phyloP scores from a whole-genome alignment of 2,797 vertebrate species.

The Psittacula derbiana region DNA sequence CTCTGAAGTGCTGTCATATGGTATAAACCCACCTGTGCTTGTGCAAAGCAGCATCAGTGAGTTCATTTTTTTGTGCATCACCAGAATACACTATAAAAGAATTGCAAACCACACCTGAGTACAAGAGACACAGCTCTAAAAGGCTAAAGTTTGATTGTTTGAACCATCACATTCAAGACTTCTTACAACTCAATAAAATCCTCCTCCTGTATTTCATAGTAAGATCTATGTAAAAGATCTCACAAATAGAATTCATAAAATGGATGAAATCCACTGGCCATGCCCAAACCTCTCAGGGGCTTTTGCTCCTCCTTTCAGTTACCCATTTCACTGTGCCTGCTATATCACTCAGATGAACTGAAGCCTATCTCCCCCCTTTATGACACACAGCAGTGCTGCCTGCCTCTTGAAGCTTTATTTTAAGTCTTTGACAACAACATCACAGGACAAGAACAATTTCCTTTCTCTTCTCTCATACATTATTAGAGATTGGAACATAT shows the following conservation, averaged over 20 bases:
- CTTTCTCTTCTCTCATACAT: background rate
- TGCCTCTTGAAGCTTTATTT: conserved; percentile 20
- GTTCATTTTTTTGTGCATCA: background rate
- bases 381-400: background rate
- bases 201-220: background rate
- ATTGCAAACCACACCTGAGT: background rate
- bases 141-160: background rate
- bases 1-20: background rate
- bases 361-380: background rate
- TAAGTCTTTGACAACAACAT: conserved; percentile 36
- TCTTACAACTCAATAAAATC: background rate
- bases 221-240: background rate
- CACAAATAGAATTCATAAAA: background rate
- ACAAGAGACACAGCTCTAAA: background rate
- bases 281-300: background rate
- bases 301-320: background rate
- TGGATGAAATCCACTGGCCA: background rate
- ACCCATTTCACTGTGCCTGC: background rate
- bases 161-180: background rate
- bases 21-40: background rate
- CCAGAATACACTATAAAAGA: background rate
- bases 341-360: background rate
- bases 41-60: background rate
- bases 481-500: background rate
- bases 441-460: conserved; percentile 40